Conservation (phyloP, 1,140 invertebrate genomes). For the Planococcus citri region DNA sequence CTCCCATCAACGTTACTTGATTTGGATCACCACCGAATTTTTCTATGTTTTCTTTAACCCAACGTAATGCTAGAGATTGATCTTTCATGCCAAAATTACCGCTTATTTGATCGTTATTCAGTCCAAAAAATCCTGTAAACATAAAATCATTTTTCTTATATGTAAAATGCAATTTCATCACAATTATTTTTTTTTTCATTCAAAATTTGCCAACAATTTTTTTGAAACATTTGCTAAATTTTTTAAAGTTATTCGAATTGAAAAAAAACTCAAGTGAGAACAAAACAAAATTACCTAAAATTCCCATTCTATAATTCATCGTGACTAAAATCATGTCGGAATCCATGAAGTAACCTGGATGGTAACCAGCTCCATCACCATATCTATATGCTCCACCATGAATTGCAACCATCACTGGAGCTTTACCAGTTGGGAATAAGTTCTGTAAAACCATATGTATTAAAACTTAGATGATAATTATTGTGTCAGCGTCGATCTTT, state of each 20-base stretch:
- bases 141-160: too few species aligned
- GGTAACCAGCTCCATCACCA: slow-evolving; percentile 34
- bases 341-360: slow-evolving; percentile 35
- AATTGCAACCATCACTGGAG: slow-evolving; percentile 43
- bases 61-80: slow-evolving; percentile 18
- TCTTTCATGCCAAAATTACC: slow-evolving; percentile 24
- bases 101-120: neutral
- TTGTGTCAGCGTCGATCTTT: too few species aligned
- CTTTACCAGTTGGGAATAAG: too few species aligned
- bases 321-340: slow-evolving; percentile 51
- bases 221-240: too few species aligned
- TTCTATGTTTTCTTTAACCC: slow-evolving; percentile 29
- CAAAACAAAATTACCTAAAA: slow-evolving; percentile 39
- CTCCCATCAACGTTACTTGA: slow-evolving; percentile 31
- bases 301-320: slow-evolving; percentile 51
- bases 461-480: too few species aligned
- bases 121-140: slow-evolving; percentile 21
- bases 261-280: too few species aligned
- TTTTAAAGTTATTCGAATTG: too few species aligned
- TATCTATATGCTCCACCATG: slow-evolving; percentile 38
- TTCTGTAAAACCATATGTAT: too few species aligned
- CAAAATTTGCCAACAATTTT: too few species aligned
- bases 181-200: too few species aligned
- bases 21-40: slow-evolving; percentile 10
- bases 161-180: too few species aligned